Evolutionary conservation across 2,113 vertebrate genomes (phyloP).

Genomic region (Podocnemis expansa): DNA sequence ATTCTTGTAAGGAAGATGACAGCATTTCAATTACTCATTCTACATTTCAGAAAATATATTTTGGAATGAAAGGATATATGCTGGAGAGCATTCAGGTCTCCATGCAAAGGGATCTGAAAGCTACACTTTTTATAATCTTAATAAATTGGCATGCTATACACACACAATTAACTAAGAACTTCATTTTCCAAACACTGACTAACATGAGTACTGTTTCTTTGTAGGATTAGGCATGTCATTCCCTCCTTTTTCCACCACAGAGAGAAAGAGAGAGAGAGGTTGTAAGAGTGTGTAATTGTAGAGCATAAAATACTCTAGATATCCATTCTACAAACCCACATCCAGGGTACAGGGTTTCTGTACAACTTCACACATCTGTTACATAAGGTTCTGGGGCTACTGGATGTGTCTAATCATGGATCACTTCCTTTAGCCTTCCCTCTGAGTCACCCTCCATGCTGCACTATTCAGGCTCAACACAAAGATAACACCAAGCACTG

Average conservation of each 20-base stretch:
- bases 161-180: not conserved
- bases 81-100: not conserved
- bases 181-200: not conserved
- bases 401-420: not conserved
- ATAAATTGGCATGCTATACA: not conserved
- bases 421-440: too few species aligned
- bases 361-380: not conserved
- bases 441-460: not conserved
- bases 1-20: conserved; percentile 3
- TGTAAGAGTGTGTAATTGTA: not conserved
- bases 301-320: not conserved
- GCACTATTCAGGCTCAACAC: not conserved
- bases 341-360: too few species aligned
- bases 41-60: not conserved
- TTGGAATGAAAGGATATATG: not conserved
- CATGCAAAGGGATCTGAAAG: not conserved
- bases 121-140: not conserved
- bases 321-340: not conserved
- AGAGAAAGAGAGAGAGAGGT: too few species aligned
- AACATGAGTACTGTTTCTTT: not conserved
- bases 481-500: not conserved
- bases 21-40: not conserved
- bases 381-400: not conserved
- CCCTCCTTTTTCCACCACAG: not conserved
- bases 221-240: not conserved